These are phyloP conservation scores for Meganola albula DNA, from an alignment of 2,888 invertebrate species.

Conservation along the genomic window DNA sequence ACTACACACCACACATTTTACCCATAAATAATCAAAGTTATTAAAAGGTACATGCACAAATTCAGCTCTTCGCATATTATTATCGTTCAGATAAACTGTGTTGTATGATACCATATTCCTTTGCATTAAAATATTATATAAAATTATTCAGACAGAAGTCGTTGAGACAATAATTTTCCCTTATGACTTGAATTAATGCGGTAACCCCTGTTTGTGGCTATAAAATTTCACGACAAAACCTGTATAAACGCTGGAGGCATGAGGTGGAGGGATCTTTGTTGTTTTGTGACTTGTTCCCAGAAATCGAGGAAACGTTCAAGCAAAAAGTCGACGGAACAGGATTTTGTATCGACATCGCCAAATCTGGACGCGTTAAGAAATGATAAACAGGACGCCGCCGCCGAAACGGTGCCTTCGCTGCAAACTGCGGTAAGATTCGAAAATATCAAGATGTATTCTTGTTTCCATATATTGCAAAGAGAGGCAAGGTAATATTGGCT, in stretches of 20 bases:
- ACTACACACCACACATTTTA: too few species aligned
- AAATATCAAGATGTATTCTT: too few species aligned
- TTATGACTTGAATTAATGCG: slow-evolving; percentile 52
- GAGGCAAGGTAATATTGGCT: too few species aligned
- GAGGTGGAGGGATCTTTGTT: slow-evolving; percentile 60
- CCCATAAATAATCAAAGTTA: too few species aligned
- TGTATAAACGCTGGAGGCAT: slow-evolving; percentile 70
- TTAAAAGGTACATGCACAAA: too few species aligned
- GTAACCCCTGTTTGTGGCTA: slow-evolving; percentile 54
- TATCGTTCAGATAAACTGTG: too few species aligned
- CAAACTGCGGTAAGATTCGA: slow-evolving; percentile 35
- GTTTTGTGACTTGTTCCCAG: slow-evolving; percentile 69
- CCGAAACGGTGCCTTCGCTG: slow-evolving; percentile 32
- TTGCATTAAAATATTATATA: too few species aligned
- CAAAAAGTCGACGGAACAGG: slow-evolving; percentile 72
- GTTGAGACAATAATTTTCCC: slow-evolving; percentile 38
- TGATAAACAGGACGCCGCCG: slow-evolving; percentile 70
- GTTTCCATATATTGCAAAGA: too few species aligned
- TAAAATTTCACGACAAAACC: slow-evolving; percentile 75
- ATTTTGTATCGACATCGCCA: slow-evolving; percentile 72
- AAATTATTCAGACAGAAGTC: slow-evolving; percentile 18
- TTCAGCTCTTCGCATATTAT: too few species aligned
- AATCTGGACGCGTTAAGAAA: slow-evolving; percentile 75
- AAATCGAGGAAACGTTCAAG: slow-evolving; percentile 68
- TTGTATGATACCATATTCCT: too few species aligned